Evolutionary conservation across 2,113 vertebrate species (phyloP).

Genomic region (Clarias macrocephalus): DNA sequence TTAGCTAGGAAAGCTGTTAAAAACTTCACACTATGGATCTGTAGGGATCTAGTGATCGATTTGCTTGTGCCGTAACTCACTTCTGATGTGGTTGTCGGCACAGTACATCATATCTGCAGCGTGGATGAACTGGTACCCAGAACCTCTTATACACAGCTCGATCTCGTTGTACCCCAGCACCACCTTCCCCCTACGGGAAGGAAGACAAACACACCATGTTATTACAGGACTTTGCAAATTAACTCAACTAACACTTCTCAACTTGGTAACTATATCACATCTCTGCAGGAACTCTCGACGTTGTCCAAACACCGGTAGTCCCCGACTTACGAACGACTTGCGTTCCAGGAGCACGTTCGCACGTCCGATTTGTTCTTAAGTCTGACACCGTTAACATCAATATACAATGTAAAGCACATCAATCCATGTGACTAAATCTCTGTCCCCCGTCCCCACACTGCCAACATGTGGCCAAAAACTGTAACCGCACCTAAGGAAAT

Average conservation of each 20-base stretch:
- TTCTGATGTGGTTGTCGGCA: conserved; percentile 82
- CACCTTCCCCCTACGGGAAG: conserved; percentile 75
- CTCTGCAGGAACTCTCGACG: not conserved
- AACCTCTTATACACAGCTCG: conserved; percentile 78
- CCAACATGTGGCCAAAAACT: no score
- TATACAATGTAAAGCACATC: no score
- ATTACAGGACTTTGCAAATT: not conserved
- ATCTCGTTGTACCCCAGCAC: conserved; percentile 83
- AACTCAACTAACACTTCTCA: not conserved
- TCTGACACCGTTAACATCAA: no score
- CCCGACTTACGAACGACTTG: no score
- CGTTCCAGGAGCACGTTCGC: no score
- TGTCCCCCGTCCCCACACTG: no score
- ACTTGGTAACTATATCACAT: not conserved
- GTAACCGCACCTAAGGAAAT: no score
- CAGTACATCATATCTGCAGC: conserved; percentile 87
- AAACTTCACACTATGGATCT: not conserved
- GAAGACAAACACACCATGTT: not conserved
- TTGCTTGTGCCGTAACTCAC: conserved; percentile 68
- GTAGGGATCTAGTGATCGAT: not conserved
- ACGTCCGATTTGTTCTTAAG: no score
- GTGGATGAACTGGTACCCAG: conserved; percentile 86
- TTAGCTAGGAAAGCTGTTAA: not conserved
- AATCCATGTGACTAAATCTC: no score
- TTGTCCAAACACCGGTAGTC: not conserved